These are phyloP conservation scores for Zelleria hepariella DNA, from an alignment of 2,888 invertebrate species.

Conservation along the genomic window DNA sequence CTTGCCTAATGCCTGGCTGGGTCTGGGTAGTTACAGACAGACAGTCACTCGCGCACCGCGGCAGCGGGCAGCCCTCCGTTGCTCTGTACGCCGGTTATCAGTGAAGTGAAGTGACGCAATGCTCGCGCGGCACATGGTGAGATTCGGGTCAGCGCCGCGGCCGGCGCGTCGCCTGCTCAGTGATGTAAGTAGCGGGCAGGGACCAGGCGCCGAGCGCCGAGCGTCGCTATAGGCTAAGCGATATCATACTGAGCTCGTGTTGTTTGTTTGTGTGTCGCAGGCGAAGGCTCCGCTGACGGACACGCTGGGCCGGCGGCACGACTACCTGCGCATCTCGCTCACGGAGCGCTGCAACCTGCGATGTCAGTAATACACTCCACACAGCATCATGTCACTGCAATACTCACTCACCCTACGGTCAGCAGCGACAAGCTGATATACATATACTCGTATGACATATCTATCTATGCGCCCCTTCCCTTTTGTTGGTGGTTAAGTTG, in stretches of 20 bases:
- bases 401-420: no score
- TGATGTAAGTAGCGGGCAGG: background rate
- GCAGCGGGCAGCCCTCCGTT: background rate
- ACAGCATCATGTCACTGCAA: no score
- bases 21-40: background rate
- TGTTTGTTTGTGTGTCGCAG: background rate
- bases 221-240: no score
- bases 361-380: constrained; percentile 76
- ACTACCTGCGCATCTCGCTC: constrained; percentile 94
- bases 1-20: no score
- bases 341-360: constrained; percentile 97
- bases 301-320: constrained; percentile 88
- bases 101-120: background rate
- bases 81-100: background rate
- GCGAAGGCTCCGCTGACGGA: constrained; percentile 75
- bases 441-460: no score
- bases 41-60: background rate
- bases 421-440: no score
- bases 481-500: no score
- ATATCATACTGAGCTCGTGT: background rate
- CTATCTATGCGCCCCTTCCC: no score
- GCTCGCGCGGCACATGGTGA: background rate
- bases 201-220: no score
- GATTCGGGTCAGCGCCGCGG: background rate
- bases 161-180: background rate